Conservation (phyloP, 1,140 invertebrate species). For the Drosophila auraria region DNA sequence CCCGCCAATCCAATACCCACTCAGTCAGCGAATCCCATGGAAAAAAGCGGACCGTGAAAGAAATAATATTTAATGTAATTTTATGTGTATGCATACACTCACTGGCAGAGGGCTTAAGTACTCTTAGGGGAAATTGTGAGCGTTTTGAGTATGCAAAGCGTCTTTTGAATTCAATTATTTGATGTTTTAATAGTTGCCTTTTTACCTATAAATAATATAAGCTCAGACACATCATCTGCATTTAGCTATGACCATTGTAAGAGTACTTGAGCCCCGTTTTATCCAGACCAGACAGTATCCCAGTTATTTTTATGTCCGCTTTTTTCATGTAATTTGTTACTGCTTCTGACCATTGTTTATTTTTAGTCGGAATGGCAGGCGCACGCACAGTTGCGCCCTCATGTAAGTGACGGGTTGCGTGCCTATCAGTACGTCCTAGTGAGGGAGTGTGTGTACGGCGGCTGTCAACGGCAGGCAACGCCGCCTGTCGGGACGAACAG, state of each 20-base stretch:
- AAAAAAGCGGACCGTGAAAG: conserved; percentile 3
- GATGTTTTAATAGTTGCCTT: background rate
- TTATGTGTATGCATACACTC: conserved; percentile 26
- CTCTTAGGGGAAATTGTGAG: conserved; percentile 14
- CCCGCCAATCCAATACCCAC: conserved; percentile 24
- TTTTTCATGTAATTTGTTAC: conserved; percentile 36
- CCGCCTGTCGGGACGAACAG: conserved; percentile 21
- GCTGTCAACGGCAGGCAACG: conserved; percentile 62
- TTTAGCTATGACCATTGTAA: background rate
- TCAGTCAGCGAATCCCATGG: conserved; percentile 13
- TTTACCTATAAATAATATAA: background rate
- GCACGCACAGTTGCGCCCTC: conserved; percentile 35
- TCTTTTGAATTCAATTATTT: conserved; percentile 9
- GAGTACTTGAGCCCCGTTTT: background rate
- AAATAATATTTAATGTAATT: conserved; percentile 68
- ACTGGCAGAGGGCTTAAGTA: conserved; percentile 16
- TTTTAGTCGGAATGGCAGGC: conserved; percentile 60
- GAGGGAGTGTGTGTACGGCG: conserved; percentile 36
- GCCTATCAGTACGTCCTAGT: conserved; percentile 25
- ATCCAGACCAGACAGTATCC: background rate
- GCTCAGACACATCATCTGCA: background rate
- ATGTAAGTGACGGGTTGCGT: conserved; percentile 51
- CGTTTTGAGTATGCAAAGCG: conserved; percentile 17
- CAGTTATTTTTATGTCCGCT: conserved; percentile 12
- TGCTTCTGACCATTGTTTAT: conserved; percentile 64